phyloP scores from a whole-genome alignment of 2,113 vertebrate species.

The Andinoacara biseriatus region DNA sequence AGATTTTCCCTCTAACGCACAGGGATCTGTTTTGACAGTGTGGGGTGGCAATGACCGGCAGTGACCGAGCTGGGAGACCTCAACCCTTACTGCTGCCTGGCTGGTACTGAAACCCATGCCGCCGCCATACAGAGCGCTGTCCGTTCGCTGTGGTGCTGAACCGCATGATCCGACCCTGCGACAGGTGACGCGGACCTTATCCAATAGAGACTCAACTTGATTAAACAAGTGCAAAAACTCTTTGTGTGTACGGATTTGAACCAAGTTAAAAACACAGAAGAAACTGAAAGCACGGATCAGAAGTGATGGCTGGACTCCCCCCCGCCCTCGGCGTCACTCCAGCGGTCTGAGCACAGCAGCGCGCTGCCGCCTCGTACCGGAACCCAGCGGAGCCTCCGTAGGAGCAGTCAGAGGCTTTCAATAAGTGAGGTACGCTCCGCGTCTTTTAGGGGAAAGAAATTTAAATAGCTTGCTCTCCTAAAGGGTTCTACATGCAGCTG shows the following conservation, averaged over 20 bases:
- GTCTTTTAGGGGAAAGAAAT: constrained; percentile 53
- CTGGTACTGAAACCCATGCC: constrained; percentile 21
- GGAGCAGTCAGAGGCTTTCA: constrained; percentile 54
- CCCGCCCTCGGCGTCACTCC: constrained; percentile 55
- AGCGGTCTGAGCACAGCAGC: constrained; percentile 58
- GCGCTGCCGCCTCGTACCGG: constrained; percentile 36
- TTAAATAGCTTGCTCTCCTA: constrained; percentile 16
- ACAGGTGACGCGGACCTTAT: constrained; percentile 61
- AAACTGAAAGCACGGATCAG: constrained; percentile 23
- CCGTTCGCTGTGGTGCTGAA: constrained; percentile 71
- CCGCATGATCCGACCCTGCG: constrained; percentile 49
- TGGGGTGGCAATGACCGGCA: constrained; percentile 8
- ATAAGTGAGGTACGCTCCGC: constrained; percentile 78
- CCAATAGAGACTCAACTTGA: not conserved
- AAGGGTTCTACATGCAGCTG: constrained; percentile 55
- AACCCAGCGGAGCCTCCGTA: constrained; percentile 58
- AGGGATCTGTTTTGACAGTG: constrained; percentile 3
- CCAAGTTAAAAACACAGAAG: not conserved
- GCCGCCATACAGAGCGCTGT: constrained; percentile 64
- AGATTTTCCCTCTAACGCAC: not conserved
- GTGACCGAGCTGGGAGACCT: constrained; percentile 1
- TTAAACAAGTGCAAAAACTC: not conserved
- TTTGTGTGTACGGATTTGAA: constrained; percentile 23
- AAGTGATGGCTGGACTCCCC: constrained; percentile 62
- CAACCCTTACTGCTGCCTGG: not conserved